Percentiles rank a stretch among this genome's conserved stretches.
Conservation (phyloP, 2,797 vertebrate species). For the Darevskia mixta region DNA sequence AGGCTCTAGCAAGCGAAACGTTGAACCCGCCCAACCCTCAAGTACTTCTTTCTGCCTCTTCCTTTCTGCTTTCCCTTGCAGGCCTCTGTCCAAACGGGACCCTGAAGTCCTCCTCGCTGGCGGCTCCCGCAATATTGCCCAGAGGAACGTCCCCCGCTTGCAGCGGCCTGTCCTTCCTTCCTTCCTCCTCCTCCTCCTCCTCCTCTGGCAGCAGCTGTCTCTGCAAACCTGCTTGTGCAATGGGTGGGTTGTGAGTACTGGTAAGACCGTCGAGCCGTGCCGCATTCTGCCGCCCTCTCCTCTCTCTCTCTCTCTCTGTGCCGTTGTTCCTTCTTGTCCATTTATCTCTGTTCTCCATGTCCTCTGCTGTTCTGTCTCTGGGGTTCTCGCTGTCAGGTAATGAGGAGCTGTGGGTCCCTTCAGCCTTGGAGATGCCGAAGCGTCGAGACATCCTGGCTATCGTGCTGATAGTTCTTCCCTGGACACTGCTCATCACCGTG, state of each 20-base stretch:
- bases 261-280: conserved; percentile 78
- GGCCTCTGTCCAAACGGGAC: conserved; percentile 63
- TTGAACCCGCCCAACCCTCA: fast-evolving
- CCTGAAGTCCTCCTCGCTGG: conserved; percentile 63
- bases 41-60: conserved; percentile 39
- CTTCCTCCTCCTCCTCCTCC: neutral
- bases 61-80: conserved; percentile 70
- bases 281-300: conserved; percentile 33
- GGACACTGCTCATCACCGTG: conserved; percentile 98
- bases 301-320: conserved; percentile 48
- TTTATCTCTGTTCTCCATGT: conserved; percentile 82
- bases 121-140: conserved; percentile 14
- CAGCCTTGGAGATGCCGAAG: conserved; percentile 99
- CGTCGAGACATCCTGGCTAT: conserved; percentile 99
- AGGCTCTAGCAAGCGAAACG: neutral
- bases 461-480: conserved; percentile 98
- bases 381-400: conserved; percentile 89
- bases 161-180: conserved; percentile 20
- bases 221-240: conserved; percentile 82
- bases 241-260: conserved; percentile 85
- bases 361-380: conserved; percentile 79
- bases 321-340: conserved; percentile 75
- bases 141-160: conserved; percentile 42
- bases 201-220: conserved; percentile 58
- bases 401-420: conserved; percentile 94